Evolutionary conservation across 2,797 vertebrate genomes (phyloP).

Genomic region (Chrosomus eos): DNA sequence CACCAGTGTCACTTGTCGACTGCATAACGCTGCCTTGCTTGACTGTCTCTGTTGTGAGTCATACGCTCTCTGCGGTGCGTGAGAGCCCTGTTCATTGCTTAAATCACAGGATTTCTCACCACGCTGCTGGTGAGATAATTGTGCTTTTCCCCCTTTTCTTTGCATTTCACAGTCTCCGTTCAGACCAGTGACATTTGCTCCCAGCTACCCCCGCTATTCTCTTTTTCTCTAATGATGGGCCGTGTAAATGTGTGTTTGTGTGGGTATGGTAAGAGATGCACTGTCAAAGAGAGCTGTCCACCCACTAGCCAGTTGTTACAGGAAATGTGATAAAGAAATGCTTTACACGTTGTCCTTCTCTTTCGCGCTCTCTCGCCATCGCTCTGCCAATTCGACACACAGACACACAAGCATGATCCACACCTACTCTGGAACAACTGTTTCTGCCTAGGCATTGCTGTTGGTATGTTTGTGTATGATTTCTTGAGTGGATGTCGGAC

Average conservation of each 20-base stretch:
- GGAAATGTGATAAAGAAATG: constrained; percentile 61
- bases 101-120: constrained; percentile 33
- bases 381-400: constrained; percentile 42
- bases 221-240: constrained; percentile 56
- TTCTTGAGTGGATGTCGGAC: constrained; percentile 7
- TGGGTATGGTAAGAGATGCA: constrained; percentile 56
- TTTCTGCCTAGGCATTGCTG: constrained; percentile 43
- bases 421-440: constrained; percentile 43
- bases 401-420: constrained; percentile 31
- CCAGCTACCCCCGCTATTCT: constrained; percentile 48
- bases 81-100: constrained; percentile 7
- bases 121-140: constrained; percentile 54
- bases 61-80: constrained; percentile 30
- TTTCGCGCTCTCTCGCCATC: constrained; percentile 27
- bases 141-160: constrained; percentile 47
- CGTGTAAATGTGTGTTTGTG: constrained; percentile 38
- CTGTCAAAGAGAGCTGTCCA: constrained; percentile 59
- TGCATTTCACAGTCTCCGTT: constrained; percentile 52
- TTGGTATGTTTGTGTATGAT: constrained; percentile 17
- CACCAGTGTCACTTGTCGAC: background rate
- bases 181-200: constrained; percentile 53
- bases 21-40: background rate
- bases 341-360: constrained; percentile 49
- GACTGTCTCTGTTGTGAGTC: constrained; percentile 16
- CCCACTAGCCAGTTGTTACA: constrained; percentile 63